Conservation (phyloP, 1,140 invertebrate species). For the Neuroterus valhalla region DNA sequence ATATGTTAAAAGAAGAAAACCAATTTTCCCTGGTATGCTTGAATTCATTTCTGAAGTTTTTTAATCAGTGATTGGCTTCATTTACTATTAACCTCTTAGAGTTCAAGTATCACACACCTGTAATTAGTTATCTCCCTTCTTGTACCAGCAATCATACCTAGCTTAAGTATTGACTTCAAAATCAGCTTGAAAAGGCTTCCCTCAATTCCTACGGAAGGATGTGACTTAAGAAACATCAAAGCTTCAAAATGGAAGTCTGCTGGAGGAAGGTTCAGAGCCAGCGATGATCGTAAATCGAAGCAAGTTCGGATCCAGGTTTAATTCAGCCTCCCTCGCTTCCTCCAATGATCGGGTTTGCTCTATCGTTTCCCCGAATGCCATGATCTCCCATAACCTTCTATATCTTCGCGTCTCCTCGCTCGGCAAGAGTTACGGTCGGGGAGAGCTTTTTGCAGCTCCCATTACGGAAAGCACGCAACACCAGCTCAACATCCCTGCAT, state of each 20-base stretch:
- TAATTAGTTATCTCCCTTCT: too few relatives aligned
- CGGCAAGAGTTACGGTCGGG: neutral
- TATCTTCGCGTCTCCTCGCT: constrained; percentile 30
- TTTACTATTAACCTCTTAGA: neutral
- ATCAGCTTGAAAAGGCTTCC: neutral
- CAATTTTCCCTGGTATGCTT: neutral
- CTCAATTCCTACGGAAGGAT: neutral
- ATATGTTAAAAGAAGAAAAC: neutral
- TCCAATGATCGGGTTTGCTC: constrained; percentile 44
- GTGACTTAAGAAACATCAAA: neutral
- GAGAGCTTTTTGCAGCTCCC: constrained; percentile 8
- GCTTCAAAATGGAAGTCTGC: neutral
- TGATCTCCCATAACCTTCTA: constrained; percentile 31
- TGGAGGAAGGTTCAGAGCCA: neutral
- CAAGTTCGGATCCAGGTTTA: constrained; percentile 32
- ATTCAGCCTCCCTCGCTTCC: constrained; percentile 49
- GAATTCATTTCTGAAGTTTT: neutral
- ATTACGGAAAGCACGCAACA: constrained; percentile 12
- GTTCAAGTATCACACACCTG: neutral
- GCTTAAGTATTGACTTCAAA: neutral
- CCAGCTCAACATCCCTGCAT: neutral
- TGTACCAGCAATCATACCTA: too few relatives aligned
- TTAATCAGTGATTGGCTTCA: neutral
- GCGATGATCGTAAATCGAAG: neutral
- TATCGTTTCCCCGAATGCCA: constrained; percentile 44